phyloP scores from a whole-genome alignment of 2,797 vertebrate species.

The Limnodromus scolopaceus region DNA sequence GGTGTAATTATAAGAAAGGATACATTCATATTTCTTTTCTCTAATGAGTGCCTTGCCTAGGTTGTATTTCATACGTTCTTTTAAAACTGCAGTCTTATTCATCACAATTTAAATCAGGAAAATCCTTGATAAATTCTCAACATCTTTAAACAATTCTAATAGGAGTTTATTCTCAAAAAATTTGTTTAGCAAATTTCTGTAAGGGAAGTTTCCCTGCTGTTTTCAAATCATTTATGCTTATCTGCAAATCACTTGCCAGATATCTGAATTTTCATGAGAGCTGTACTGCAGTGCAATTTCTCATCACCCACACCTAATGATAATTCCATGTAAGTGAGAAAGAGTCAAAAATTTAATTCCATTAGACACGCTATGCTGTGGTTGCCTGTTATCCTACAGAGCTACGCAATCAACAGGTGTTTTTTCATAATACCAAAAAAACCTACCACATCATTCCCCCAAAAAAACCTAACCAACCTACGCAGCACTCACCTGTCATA shows the following conservation, averaged over 20 bases:
- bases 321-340: not conserved
- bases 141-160: not conserved
- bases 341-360: not conserved
- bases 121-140: not conserved
- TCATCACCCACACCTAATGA: not conserved
- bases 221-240: constrained; percentile 40
- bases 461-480: fast-evolving
- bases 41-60: not conserved
- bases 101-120: not conserved
- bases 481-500: not conserved
- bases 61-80: not conserved
- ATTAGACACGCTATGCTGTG: not conserved
- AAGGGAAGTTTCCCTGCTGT: constrained; percentile 5
- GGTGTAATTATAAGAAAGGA: not conserved
- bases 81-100: not conserved
- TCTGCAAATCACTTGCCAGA: constrained; percentile 38
- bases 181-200: not conserved
- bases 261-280: constrained; percentile 8
- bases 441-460: too few species aligned
- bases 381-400: not conserved
- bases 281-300: constrained; percentile 14
- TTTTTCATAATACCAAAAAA: not conserved
- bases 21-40: not conserved
- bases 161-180: constrained; percentile 1
- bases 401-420: not conserved